These are phyloP conservation scores for Wasmannia auropunctata DNA, from an alignment of 1,140 invertebrate species.

Conservation along the genomic window DNA sequence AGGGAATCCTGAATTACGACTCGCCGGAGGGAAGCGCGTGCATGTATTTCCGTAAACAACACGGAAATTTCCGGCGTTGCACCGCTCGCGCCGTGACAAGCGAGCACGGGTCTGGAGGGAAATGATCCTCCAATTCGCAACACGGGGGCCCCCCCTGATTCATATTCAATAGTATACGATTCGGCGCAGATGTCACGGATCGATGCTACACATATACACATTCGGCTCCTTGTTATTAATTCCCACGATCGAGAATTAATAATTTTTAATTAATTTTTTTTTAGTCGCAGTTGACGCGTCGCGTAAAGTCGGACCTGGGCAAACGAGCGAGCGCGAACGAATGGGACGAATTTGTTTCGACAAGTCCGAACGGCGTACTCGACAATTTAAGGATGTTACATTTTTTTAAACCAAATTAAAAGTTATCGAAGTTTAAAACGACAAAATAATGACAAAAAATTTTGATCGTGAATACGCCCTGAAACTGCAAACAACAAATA, in stretches of 20 bases:
- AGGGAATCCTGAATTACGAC: slow-evolving; percentile 52
- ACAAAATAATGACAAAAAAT: too few relatives aligned
- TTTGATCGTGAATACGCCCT: too few relatives aligned
- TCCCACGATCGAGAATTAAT: too few relatives aligned
- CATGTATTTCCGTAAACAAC: slow-evolving; percentile 46
- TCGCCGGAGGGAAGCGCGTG: slow-evolving; percentile 36
- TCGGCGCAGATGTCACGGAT: background rate
- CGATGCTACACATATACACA: too few relatives aligned
- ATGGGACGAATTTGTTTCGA: background rate
- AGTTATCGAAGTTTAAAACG: too few relatives aligned
- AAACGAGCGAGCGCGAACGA: background rate
- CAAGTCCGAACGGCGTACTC: background rate
- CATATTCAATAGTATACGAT: slow-evolving; percentile 8
- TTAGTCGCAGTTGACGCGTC: background rate
- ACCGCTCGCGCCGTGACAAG: slow-evolving; percentile 9
- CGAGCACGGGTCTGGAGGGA: slow-evolving; percentile 27
- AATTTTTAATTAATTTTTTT: too few relatives aligned
- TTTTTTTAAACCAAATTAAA: too few relatives aligned
- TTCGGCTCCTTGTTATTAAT: background rate
- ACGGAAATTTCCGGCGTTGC: slow-evolving; percentile 26
- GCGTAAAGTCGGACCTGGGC: background rate
- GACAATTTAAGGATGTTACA: background rate
- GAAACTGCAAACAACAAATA: too few relatives aligned
- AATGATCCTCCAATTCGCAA: slow-evolving; percentile 38
- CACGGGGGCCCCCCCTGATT: slow-evolving; percentile 8